phyloP scores from a whole-genome alignment of 2,797 vertebrate genomes.

The Gymnocypris eckloni region DNA sequence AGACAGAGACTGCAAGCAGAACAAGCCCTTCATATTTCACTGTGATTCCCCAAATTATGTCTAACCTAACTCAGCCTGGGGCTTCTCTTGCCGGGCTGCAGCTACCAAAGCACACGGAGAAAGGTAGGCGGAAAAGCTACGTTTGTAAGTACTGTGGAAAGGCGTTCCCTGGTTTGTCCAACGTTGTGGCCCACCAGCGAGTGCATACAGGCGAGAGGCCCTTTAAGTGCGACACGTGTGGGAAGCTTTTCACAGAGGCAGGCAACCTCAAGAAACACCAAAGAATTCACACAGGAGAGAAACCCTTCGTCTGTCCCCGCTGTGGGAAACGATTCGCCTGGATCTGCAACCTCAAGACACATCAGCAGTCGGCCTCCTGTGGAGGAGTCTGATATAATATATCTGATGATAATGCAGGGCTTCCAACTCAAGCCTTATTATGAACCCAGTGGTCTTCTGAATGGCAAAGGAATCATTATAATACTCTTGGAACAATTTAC shows the following conservation, averaged over 20 bases:
- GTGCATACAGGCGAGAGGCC: conserved; percentile 79
- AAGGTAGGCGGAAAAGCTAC: conserved; percentile 68
- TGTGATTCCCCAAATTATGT: conserved; percentile 28
- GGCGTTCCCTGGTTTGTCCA: conserved; percentile 75
- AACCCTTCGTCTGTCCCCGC: conserved; percentile 73
- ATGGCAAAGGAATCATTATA: not conserved
- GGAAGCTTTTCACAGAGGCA: conserved; percentile 77
- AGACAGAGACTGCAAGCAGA: conserved; percentile 15
- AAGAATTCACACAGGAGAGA: conserved; percentile 79
- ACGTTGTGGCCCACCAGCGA: conserved; percentile 75
- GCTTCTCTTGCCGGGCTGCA: conserved; percentile 51
- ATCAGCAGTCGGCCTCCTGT: conserved; percentile 75
- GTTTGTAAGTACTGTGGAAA: conserved; percentile 75
- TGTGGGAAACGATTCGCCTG: conserved; percentile 79
- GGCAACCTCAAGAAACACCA: conserved; percentile 82
- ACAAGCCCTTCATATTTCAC: conserved; percentile 41
- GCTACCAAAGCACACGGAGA: conserved; percentile 43
- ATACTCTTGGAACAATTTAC: not conserved
- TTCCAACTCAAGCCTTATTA: conserved; percentile 2
- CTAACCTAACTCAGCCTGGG: conserved; percentile 50
- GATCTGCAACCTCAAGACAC: conserved; percentile 79
- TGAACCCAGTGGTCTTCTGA: not conserved
- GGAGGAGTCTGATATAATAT: conserved; percentile 36
- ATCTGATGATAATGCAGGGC: conserved; percentile 8
- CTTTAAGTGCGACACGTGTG: conserved; percentile 73